These are phyloP conservation scores for Aix galericulata DNA, from an alignment of 2,113 vertebrate genomes.

Conservation along the genomic window DNA sequence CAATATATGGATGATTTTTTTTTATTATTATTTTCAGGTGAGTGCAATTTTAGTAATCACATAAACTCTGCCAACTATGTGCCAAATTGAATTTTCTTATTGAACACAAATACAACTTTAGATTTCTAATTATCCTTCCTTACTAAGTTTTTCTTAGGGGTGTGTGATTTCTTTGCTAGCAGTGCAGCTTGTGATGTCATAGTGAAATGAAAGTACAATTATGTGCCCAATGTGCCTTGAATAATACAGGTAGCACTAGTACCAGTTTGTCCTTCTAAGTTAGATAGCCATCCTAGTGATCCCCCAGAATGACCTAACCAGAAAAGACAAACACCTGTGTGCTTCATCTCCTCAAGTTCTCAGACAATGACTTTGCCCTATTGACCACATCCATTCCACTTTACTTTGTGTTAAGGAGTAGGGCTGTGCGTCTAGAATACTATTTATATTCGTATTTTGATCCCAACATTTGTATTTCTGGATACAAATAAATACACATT, in stretches of 20 bases:
- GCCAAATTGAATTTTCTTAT: conserved; percentile 34
- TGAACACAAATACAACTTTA: conserved; percentile 20
- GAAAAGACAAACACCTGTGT: conserved; percentile 12
- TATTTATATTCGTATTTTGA: conserved; percentile 82
- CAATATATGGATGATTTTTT: neutral
- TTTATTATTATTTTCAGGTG: neutral
- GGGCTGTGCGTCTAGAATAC: conserved; percentile 62
- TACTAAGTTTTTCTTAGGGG: conserved; percentile 28
- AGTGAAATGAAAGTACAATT: conserved; percentile 74
- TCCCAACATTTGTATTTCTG: conserved; percentile 81
- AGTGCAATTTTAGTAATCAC: neutral
- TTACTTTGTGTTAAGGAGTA: conserved; percentile 71
- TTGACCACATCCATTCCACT: neutral
- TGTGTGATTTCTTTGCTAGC: conserved; percentile 59
- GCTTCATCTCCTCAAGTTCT: conserved; percentile 42
- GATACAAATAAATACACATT: conserved; percentile 81
- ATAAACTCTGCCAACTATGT: conserved; percentile 41
- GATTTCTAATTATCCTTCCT: conserved; percentile 47
- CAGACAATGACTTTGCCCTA: neutral
- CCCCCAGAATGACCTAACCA: conserved; percentile 7
- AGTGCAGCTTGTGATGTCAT: conserved; percentile 71
- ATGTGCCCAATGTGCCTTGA: conserved; percentile 81
- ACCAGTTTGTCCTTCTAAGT: conserved; percentile 65
- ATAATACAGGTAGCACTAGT: conserved; percentile 70
- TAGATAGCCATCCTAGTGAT: conserved; percentile 63